phyloP scores from a whole-genome alignment of 2,113 vertebrate species.

The Nyctereutes procyonoides region DNA sequence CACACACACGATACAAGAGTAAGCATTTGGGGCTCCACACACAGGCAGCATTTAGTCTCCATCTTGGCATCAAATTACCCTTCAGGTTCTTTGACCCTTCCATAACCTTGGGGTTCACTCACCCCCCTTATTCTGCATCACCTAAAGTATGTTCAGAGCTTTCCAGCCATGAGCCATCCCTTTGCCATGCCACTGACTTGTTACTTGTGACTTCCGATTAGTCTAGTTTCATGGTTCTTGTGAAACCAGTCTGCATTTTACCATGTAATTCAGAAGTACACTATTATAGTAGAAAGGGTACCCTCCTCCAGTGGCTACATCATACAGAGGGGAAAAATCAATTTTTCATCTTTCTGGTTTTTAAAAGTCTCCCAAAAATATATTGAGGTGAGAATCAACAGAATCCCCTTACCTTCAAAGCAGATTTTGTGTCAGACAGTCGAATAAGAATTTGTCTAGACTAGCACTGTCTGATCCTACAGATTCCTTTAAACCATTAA shows the following conservation, averaged over 20 bases:
- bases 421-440: background rate
- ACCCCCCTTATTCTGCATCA: background rate
- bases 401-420: constrained; percentile 9
- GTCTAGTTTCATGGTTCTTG: background rate
- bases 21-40: background rate
- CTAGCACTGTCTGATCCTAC: background rate
- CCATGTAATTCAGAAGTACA: background rate
- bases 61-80: background rate
- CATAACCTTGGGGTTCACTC: background rate
- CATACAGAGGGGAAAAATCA: background rate
- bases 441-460: constrained; percentile 46
- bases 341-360: constrained; percentile 24
- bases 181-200: background rate
- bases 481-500: constrained; percentile 40
- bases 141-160: background rate
- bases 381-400: constrained; percentile 17
- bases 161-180: background rate
- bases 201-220: background rate
- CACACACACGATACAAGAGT: background rate
- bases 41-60: background rate
- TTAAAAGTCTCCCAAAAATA: constrained; percentile 3
- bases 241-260: constrained; percentile 25
- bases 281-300: background rate
- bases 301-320: background rate
- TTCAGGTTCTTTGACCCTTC: background rate